A percentile compares a stretch with the other conserved stretches of the same genome.
phyloP scores from a whole-genome alignment of 2,888 invertebrate genomes.

The Xestia ashworthii region DNA sequence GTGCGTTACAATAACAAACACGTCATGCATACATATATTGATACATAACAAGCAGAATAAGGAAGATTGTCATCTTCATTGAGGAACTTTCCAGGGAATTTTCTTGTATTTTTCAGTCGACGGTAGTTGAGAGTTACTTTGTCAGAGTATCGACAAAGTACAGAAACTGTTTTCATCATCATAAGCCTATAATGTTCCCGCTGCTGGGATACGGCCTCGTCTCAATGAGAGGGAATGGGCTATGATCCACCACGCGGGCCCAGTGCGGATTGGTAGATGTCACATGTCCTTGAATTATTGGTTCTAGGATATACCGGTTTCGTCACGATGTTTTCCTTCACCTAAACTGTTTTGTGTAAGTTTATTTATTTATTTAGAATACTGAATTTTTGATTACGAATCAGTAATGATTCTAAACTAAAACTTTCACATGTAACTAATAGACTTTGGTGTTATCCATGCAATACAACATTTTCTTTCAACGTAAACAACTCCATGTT shows the following conservation, averaged over 20 bases:
- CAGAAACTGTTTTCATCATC: background rate
- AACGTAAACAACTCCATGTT: conserved; percentile 35
- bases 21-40: background rate
- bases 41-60: background rate
- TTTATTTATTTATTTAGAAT: conserved; percentile 8
- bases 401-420: conserved; percentile 31
- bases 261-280: too few relatives aligned
- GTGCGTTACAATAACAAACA: background rate
- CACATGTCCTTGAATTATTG: too few relatives aligned
- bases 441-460: background rate
- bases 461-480: conserved; percentile 31
- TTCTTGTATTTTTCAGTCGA: background rate
- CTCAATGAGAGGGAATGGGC: too few relatives aligned
- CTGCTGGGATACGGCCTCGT: too few relatives aligned
- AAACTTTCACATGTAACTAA: conserved; percentile 40
- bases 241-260: too few relatives aligned
- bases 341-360: background rate
- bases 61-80: background rate
- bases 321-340: too few relatives aligned
- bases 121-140: background rate
- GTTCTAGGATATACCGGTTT: too few relatives aligned
- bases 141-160: background rate
- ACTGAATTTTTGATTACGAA: conserved; percentile 1
- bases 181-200: too few relatives aligned
- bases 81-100: background rate